Evolutionary conservation across 23 tunicate species (phyloP), one percentile per base, ranked within the genome.

Genomic region (Trididemnum nubilum): DNA sequence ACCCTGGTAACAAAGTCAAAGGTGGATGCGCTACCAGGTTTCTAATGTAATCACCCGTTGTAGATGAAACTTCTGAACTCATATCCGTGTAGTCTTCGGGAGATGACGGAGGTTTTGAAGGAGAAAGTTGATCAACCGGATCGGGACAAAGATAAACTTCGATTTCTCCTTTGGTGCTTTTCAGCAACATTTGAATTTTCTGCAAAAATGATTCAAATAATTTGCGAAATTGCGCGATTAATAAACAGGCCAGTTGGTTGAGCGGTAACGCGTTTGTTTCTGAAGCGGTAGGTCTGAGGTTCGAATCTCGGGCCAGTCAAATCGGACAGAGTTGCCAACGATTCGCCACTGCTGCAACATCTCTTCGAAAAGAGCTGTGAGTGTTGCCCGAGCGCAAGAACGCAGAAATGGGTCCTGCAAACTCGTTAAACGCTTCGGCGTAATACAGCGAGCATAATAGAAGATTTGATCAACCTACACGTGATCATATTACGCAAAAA

Each of bases 91-190:
- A 9, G 9, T 44, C 54, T 44, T 44, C 54, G 15, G 54, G 54
- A 9, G 54, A 44, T 9, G 15, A 15, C 15, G 9, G 54, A 15
- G 9, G 32, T 51, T 86, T 71, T 7, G 79, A 21, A 9, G 88
- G 87, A 5, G 88, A 78, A 19, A 36, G n/a, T 0, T 66, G 50
- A 40, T 88, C 94, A 28, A 71, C 33, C 1, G 89, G 87, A 73
- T 94, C 98, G 29, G 98, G 98, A 85, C 99, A 94, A 5, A 94
- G 87, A 71, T 77, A 94, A 64, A 89, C 94, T 51, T 94, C 99
- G 31, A 94, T 94, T 65, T 82, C 91, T 21, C 99, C 99, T 74
- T 85, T 89, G 34, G 95, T 94, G 72, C 91, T 85, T 51, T 94
- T 94, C 73, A 94, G 63, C 34, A 89, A 38, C 96, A 94, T 94